These are phyloP conservation scores for Aethes cnicana DNA, from an alignment of 2,888 invertebrate species.

Conservation along the genomic window DNA sequence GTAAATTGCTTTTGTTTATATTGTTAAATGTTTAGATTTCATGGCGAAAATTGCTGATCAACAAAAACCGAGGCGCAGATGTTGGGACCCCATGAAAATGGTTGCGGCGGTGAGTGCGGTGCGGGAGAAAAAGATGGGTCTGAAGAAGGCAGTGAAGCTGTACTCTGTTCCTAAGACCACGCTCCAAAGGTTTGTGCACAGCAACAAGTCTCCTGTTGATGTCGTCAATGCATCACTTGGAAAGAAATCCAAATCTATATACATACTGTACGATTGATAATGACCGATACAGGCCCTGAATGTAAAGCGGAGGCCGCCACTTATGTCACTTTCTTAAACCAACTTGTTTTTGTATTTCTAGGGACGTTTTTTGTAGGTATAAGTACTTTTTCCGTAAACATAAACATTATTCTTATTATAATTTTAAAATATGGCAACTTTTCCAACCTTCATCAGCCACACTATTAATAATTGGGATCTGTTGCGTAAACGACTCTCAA, in stretches of 20 bases:
- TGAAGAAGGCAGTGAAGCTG: constrained; percentile 29
- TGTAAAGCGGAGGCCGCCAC: too few species aligned
- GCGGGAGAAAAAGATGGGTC: constrained; percentile 23
- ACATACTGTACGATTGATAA: constrained; percentile 12
- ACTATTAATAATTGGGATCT: too few species aligned
- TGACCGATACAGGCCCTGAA: too few species aligned
- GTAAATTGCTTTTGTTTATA: too few species aligned
- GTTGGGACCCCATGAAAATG: constrained; percentile 23
- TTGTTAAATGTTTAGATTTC: constrained; percentile 3
- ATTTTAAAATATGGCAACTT: too few species aligned
- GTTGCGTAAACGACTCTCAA: too few species aligned
- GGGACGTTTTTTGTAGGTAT: too few species aligned
- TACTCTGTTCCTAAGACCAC: constrained; percentile 29
- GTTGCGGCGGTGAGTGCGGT: constrained; percentile 27
- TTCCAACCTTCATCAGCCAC: too few species aligned
- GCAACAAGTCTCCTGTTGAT: constrained; percentile 5
- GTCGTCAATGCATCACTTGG: constrained; percentile 7
- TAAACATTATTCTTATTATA: too few species aligned
- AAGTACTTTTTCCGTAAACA: too few species aligned
- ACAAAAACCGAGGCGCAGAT: background rate
- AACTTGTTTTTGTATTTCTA: too few species aligned
- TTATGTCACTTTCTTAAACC: too few species aligned
- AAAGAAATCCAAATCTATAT: constrained; percentile 11
- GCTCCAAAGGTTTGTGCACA: constrained; percentile 15
- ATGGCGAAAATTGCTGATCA: background rate